Evolutionary conservation across 1,140 invertebrate genomes (phyloP).

Genomic region (Trichomalopsis sarcophagae): DNA sequence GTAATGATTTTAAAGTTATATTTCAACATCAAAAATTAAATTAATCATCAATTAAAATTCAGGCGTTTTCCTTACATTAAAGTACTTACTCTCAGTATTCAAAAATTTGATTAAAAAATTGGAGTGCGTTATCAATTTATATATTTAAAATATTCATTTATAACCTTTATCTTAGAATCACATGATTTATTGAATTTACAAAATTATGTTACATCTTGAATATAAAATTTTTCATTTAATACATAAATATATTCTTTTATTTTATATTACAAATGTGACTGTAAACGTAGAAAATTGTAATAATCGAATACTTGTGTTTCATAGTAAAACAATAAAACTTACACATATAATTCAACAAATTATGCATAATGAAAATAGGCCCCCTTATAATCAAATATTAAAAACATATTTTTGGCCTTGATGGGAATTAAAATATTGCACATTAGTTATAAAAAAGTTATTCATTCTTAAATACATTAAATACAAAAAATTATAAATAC

Average conservation of each 20-base stretch:
- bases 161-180: neutral
- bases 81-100: no score
- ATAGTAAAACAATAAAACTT: constrained; percentile 24
- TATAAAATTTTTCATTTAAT: neutral
- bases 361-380: constrained; percentile 26
- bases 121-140: no score
- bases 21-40: no score
- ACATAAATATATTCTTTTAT: neutral
- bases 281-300: neutral
- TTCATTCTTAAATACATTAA: constrained; percentile 43
- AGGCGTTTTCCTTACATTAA: no score
- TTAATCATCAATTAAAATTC: no score
- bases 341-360: constrained; percentile 49
- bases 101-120: no score
- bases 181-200: neutral
- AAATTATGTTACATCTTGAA: neutral
- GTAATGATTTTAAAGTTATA: no score
- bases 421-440: constrained; percentile 43
- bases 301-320: constrained; percentile 31
- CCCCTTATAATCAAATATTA: constrained; percentile 15
- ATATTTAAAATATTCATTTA: no score
- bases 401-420: constrained; percentile 38
- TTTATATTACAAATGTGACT: neutral
- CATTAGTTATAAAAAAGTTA: constrained; percentile 31
- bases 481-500: constrained; percentile 30